phyloP scores from a whole-genome alignment of 2,888 invertebrate species.

The Phaonia tiefii region DNA sequence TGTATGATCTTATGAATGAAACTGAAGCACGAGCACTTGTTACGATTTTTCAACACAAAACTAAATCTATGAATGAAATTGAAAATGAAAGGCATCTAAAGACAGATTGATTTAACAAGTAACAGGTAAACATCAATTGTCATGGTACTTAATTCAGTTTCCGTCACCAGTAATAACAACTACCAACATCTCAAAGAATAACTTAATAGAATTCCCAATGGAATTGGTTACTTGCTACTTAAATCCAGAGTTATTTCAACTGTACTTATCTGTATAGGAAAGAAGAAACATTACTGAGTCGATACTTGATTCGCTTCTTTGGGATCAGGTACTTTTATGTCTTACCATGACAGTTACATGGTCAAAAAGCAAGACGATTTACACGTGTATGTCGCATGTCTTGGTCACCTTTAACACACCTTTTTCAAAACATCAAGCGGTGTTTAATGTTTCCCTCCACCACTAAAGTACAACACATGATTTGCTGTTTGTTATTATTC shows the following conservation, averaged over 20 bases:
- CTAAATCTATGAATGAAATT: slow-evolving; percentile 44
- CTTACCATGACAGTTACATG: slow-evolving; percentile 11
- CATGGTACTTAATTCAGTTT: slow-evolving; percentile 16
- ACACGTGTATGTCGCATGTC: slow-evolving; percentile 13
- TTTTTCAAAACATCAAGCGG: not conserved
- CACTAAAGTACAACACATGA: too few species aligned
- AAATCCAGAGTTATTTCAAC: slow-evolving; percentile 1
- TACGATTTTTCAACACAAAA: slow-evolving; percentile 31
- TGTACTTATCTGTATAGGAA: not conserved
- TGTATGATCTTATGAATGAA: slow-evolving; percentile 60
- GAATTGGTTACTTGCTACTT: too few species aligned
- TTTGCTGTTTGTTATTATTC: not conserved
- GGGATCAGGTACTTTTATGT: slow-evolving; percentile 9
- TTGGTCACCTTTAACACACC: slow-evolving; percentile 28
- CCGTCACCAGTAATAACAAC: not conserved
- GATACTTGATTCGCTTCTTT: not conserved
- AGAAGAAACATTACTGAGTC: not conserved
- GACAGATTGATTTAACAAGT: slow-evolving; percentile 6
- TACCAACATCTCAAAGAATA: slow-evolving; percentile 8
- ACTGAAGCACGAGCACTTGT: slow-evolving; percentile 49
- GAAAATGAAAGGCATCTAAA: slow-evolving; percentile 45
- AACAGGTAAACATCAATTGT: slow-evolving; percentile 7
- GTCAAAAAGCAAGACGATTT: slow-evolving; percentile 10
- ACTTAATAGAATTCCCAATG: slow-evolving; percentile 2
- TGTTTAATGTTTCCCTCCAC: not conserved